Percentiles rank a stretch among this genome's conserved stretches.
These are phyloP conservation scores for Nesoenas mayeri DNA, from an alignment of 2,113 vertebrate genomes.

Conservation along the genomic window DNA sequence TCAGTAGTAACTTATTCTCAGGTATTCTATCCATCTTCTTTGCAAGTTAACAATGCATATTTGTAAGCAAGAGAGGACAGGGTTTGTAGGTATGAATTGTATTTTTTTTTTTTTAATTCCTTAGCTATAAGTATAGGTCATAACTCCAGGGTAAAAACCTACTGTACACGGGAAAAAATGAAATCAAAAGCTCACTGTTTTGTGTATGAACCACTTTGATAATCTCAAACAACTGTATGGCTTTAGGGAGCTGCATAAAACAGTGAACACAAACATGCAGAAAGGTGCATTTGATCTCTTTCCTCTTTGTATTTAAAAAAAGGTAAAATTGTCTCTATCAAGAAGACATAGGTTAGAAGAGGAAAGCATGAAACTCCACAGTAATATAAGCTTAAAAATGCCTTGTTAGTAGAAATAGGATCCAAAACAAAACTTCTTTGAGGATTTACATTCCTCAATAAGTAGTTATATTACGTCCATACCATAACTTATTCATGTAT, in stretches of 20 bases:
- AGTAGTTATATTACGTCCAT: not conserved
- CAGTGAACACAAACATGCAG: not conserved
- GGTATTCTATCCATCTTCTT: not conserved
- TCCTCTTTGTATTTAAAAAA: not conserved
- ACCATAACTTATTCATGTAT: not conserved
- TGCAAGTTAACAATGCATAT: not conserved
- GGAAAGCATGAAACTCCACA: not conserved
- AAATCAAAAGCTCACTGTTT: not conserved
- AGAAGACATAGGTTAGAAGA: not conserved
- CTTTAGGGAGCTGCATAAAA: conserved; percentile 24
- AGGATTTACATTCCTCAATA: not conserved
- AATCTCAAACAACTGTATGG: not conserved
- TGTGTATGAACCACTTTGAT: not conserved
- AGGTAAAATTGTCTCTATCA: not conserved
- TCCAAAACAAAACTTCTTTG: not conserved
- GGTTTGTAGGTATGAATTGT: not conserved
- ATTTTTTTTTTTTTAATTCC: not conserved
- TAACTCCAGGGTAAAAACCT: not conserved
- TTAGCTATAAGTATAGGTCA: not conserved
- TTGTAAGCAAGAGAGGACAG: not conserved
- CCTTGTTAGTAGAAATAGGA: conserved; percentile 1
- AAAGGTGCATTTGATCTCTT: not conserved
- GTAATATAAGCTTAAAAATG: conserved; percentile 46
- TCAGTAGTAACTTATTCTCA: not conserved
- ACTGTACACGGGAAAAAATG: not conserved